Conservation (phyloP, 2,113 vertebrate genomes). For the Rafetus swinhoei region DNA sequence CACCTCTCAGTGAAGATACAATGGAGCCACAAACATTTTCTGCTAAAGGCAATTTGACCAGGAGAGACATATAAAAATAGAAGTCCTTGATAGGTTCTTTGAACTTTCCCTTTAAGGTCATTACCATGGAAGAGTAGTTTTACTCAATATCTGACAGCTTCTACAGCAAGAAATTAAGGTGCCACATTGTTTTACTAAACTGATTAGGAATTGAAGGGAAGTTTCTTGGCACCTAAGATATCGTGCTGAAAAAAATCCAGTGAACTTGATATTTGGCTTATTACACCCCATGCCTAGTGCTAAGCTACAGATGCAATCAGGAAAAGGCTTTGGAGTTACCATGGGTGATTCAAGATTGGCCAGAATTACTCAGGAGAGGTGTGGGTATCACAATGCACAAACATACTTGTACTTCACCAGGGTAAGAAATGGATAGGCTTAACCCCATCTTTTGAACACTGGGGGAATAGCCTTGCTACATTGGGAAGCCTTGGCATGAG, state of each 20-base stretch:
- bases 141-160: conserved; percentile 9
- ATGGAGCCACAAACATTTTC: neutral
- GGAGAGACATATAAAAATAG: neutral
- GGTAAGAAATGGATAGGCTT: neutral
- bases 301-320: conserved; percentile 6
- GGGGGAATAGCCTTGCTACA: neutral
- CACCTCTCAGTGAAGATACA: neutral
- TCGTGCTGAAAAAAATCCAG: neutral
- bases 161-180: conserved; percentile 21
- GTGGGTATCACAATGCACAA: conserved; percentile 10
- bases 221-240: neutral
- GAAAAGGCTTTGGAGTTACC: conserved; percentile 13
- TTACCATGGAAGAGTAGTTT: conserved; percentile 1
- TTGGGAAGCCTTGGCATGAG: neutral
- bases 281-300: neutral
- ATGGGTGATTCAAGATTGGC: neutral
- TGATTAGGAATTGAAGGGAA: neutral
- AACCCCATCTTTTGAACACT: neutral
- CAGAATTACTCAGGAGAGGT: neutral
- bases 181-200: conserved; percentile 22
- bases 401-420: neutral
- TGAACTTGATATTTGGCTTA: neutral
- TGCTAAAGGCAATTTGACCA: neutral
- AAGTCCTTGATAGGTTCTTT: neutral
- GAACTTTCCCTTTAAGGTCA: neutral